Conservation (phyloP, 2,113 vertebrate genomes). For the Butorides virescens region DNA sequence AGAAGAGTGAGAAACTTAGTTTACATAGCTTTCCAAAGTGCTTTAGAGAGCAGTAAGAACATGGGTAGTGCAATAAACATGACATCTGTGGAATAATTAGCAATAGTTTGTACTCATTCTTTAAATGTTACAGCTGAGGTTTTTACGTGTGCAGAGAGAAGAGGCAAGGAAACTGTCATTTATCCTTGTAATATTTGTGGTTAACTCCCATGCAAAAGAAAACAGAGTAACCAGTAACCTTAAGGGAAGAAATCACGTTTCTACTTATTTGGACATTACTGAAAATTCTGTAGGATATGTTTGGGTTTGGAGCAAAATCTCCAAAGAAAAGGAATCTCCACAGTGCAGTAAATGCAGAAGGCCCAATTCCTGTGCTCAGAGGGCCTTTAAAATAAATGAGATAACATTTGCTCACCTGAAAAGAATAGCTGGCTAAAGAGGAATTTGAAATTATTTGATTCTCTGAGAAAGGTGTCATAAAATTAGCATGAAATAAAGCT, state of each 20-base stretch:
- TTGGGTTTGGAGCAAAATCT: background rate
- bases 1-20: background rate
- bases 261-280: background rate
- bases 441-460: background rate
- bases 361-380: background rate
- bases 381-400: background rate
- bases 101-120: background rate
- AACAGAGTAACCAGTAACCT: background rate
- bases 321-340: background rate
- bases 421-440: background rate
- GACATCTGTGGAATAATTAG: background rate
- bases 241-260: background rate
- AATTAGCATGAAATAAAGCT: background rate
- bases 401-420: background rate
- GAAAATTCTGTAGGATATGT: background rate
- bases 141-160: background rate
- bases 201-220: background rate
- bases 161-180: background rate
- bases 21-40: background rate
- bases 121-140: background rate
- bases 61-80: background rate
- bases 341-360: background rate
- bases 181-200: background rate
- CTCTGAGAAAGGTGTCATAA: background rate
- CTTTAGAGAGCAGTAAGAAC: background rate